These are phyloP conservation scores for Neocloeon triangulifer DNA, from an alignment of 1,140 invertebrate species.

Conservation along the genomic window DNA sequence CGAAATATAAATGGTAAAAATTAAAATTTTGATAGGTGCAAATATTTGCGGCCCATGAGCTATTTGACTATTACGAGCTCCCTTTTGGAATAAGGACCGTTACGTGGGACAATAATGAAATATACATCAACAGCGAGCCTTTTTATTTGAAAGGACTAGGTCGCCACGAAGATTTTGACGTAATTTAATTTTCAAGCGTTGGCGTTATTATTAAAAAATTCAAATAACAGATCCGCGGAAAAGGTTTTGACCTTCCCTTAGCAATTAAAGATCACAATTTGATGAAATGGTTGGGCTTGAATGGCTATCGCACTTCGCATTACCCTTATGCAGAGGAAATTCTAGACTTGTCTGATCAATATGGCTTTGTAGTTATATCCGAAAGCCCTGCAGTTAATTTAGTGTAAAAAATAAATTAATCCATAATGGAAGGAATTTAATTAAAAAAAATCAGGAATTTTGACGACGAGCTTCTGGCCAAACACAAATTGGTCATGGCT, in stretches of 20 bases:
- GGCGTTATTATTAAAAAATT: too few relatives aligned
- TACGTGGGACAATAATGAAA: slow-evolving; percentile 15
- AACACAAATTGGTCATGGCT: slow-evolving; percentile 26
- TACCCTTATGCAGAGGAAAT: slow-evolving; percentile 51
- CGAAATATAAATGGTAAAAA: too few relatives aligned
- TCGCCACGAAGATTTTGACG: slow-evolving; percentile 39
- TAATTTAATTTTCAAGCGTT: slow-evolving; percentile 11
- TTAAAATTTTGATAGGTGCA: too few relatives aligned
- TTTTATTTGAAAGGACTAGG: slow-evolving; percentile 40
- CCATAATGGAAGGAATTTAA: too few relatives aligned
- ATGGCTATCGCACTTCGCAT: slow-evolving; percentile 43
- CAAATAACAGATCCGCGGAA: slow-evolving; percentile 27
- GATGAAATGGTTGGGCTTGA: slow-evolving; percentile 38
- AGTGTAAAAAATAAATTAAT: slow-evolving; percentile 12
- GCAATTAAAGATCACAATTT: slow-evolving; percentile 38
- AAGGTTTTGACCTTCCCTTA: slow-evolving; percentile 29
- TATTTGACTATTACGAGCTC: slow-evolving; percentile 21
- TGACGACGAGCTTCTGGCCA: slow-evolving; percentile 16
- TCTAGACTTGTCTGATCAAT: slow-evolving; percentile 33
- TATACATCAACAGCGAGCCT: slow-evolving; percentile 29
- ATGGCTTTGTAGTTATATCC: slow-evolving; percentile 38
- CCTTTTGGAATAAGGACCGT: slow-evolving; percentile 33
- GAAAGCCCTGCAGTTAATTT: slow-evolving; percentile 42
- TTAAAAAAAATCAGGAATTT: slow-evolving; percentile 8
- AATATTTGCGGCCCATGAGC: not conserved